Base-by-base conservation (phyloP, 2,113 vertebrate species). In the Anas platyrhynchos region DNA sequence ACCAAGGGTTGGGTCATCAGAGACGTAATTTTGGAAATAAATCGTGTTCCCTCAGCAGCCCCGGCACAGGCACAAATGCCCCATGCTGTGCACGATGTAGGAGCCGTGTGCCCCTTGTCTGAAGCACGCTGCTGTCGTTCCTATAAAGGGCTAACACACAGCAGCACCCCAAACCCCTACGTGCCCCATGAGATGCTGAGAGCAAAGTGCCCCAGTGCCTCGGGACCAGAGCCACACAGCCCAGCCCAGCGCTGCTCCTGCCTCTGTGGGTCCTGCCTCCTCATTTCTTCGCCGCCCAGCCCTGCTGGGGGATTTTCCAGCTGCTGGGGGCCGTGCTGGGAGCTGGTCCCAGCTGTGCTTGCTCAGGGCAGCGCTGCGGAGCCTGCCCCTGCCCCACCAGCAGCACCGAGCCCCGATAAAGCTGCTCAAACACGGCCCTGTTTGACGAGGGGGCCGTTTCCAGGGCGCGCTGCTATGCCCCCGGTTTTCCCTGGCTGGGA, bases 321-420 rank as follows among this genome's bases (percentile, higher is more conserved):
- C 44, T 48, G 3, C 2, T 8, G 22, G 15, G 74, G 65, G 69
- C 74, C 1, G 1, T 12, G 55, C 25, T 0, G 0, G 27, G 38
- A 77, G 7, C 52, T 59, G 16, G 0, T 26, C 2, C 0, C 52
- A 34, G 29, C 50, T 25, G 1, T 5, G 5, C 20, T 22, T 7
- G 0, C 3, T 2, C 17, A n/a, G 55, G 79, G 17, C 4, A 0
- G 32, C 11, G 23, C 17, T 6, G 1, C 32, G 11, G 55, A 89
- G 58, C n/a, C 61, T 7, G 56, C 41, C 61, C 62, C 46, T 27
- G 9, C n/a, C 36, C 63, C 12, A 71, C 77, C 83, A 50, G 90
- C 83, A 20, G 22, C 76, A 26, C 69, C 25, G n/a, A 1, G 69
- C 77, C 16, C 58, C 25, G 66, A 13, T 0, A 48, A 55, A 62